Evolutionary conservation across 2,888 invertebrate genomes (phyloP), one percentile per base, ranked within the genome.

Genomic region (Spodoptera picta): DNA sequence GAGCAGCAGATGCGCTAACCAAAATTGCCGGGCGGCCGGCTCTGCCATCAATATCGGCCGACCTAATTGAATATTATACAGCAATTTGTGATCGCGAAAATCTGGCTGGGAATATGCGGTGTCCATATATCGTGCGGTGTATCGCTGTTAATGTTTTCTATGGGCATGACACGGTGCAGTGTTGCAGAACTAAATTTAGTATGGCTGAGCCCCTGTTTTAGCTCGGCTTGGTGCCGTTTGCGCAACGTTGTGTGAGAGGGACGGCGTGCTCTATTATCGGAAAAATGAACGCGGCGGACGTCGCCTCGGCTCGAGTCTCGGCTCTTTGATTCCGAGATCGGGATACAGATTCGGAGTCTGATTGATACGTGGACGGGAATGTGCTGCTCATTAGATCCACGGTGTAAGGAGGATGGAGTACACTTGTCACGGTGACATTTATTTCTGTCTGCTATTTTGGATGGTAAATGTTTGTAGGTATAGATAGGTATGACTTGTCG

Each of bases 1-100:
- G 69, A 71, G 88, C 90, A 80, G 88, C 93, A 93, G 92, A 93
- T 93, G 93, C 86, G 90, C 92, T 87, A 87, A 93, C 93, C 93
- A 85, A 93, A 90, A 93, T 90, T 92, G 93, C 92, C 89, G 88
- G 71, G 78, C 87, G 83, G 82, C 86, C 81, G 79, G 81, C 67
- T 60, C 68, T 67, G 61, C 92, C 89, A 93, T 93, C 93, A 93
- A 93, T 93, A 93, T 89, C 83, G 86, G 70, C 83, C 75, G 89
- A 87, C 90, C 93, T 94, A 93, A 94, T 93, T 93, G 94, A 94
- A 93, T 93, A 94, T 94, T 92, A 93, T 92, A 92, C 92, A 88
- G 87, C 93, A 92, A 93, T 94, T 93, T 93, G 92, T 90, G 92
- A 90, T 89, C 91, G 90, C 90, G 93, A 93, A 94, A 93, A 93